Evolutionary conservation across 2,113 vertebrate genomes (phyloP).

Genomic region (Halcyon malimbica): DNA sequence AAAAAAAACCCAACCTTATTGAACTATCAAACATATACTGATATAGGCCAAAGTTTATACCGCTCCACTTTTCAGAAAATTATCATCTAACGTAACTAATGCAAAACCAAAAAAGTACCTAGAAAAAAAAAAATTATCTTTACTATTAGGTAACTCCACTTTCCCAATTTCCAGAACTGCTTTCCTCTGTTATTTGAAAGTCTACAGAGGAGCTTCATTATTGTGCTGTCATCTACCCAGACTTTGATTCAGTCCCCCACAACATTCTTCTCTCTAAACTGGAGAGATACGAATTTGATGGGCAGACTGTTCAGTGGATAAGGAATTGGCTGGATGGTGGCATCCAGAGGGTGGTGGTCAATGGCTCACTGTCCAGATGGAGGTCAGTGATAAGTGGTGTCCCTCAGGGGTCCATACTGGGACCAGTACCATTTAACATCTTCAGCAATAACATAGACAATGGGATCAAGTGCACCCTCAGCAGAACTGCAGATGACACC

Average conservation of each 20-base stretch:
- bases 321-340: not conserved
- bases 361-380: not conserved
- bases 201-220: not conserved
- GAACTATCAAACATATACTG: not conserved
- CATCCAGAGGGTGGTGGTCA: not conserved
- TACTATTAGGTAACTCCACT: not conserved
- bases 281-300: not conserved
- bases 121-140: not conserved
- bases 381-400: not conserved
- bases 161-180: not conserved
- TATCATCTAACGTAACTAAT: not conserved
- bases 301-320: not conserved
- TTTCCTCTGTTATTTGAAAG: not conserved
- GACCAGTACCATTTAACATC: not conserved
- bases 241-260: not conserved
- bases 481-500: not conserved
- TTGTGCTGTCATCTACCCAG: not conserved
- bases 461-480: not conserved
- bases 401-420: fast-evolving
- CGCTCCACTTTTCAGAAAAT: not conserved
- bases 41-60: not conserved
- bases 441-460: not conserved
- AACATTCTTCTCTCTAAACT: not conserved
- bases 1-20: not conserved
- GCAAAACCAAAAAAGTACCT: not conserved